phyloP scores from a whole-genome alignment of 2,797 vertebrate genomes.

The Brotula barbata region DNA sequence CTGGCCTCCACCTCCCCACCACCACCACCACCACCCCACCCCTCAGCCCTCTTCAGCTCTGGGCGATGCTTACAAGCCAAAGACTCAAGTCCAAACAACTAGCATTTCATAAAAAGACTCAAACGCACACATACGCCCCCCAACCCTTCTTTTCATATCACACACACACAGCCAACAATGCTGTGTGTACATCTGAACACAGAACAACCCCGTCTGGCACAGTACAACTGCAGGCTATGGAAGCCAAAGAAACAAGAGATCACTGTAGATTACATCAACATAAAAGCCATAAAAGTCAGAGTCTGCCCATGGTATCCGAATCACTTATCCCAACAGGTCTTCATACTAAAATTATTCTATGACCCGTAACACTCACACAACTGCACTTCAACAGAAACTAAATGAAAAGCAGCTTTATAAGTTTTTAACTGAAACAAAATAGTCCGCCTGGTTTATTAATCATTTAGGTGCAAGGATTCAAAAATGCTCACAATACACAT shows the following conservation, averaged over 20 bases:
- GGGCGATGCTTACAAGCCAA: slow-evolving; percentile 72
- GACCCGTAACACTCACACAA: slow-evolving; percentile 20
- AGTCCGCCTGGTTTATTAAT: slow-evolving; percentile 24
- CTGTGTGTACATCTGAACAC: slow-evolving; percentile 70
- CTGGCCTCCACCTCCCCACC: slow-evolving; percentile 55
- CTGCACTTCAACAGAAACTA: slow-evolving; percentile 9
- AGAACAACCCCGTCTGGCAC: slow-evolving; percentile 69
- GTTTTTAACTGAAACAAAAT: no score
- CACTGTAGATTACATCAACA: slow-evolving; percentile 75
- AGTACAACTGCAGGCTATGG: slow-evolving; percentile 76
- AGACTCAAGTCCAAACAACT: slow-evolving; percentile 74
- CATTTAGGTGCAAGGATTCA: slow-evolving; percentile 13
- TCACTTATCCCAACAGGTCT: slow-evolving; percentile 49
- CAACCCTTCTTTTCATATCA: slow-evolving; percentile 63
- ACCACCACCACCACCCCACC: no score
- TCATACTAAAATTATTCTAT: slow-evolving; percentile 39
- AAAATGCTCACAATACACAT: slow-evolving; percentile 48
- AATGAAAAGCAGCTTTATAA: not conserved
- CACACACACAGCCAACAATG: slow-evolving; percentile 35
- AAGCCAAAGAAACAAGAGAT: slow-evolving; percentile 72
- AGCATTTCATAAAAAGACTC: slow-evolving; percentile 70
- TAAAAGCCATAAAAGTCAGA: slow-evolving; percentile 45
- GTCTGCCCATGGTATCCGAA: slow-evolving; percentile 67
- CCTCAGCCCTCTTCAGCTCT: slow-evolving; percentile 64
- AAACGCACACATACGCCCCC: slow-evolving; percentile 61